Evolutionary conservation across 64 coral and sea anemone species (phyloP), one percentile per base, ranked within the genome.

Genomic region (Acropora tenuis): DNA sequence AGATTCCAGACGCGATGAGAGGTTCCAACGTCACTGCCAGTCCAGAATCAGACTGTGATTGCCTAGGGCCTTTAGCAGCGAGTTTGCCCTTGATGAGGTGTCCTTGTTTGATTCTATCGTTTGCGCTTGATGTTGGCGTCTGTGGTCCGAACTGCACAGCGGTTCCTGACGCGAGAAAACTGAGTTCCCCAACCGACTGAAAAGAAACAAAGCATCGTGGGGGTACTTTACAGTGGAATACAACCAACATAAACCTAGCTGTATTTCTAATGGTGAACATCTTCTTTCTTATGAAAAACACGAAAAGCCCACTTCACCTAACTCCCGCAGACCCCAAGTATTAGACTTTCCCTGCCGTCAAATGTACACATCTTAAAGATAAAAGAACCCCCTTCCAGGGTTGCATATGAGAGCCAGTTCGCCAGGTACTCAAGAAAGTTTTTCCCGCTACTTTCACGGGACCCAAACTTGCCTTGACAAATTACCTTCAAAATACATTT

Each of bases 51-150:
- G 90, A 87, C 3, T 78, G 30, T 8, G 69, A 86, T 16, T 80
- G 74, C 8, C 77, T 57, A 3, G 66, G 75, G 68, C n/a, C 41
- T 41, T 82, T 91, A 50, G 72, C 17, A 20, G 73, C 6, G 12
- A 93, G 75, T 18, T 87, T 93, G n/a, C 91, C 83, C 67, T 82
- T 86, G 1, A 93, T 43, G 15, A 93, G 86, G 5, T 93, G 91
- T 18, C 91, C 83, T 55, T 0, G 60, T 63, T 57, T 75, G 11
- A 46, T 72, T 48, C 50, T 87, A 50, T 80, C 68, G 52, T 76
- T 42, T 10, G 82, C 18, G 12, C 11, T 69, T 30, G 71, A 0
- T 53, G 57, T 74, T 67, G 50, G 84, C 5, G 83, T 52, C 42
- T 84, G 82, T 45, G 82, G 75, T 75, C 86, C 91, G 16, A 86